Evolutionary conservation across 2,888 invertebrate genomes (phyloP), one percentile per base, ranked within the genome.

Genomic region (Archaeoteleia sp.): DNA sequence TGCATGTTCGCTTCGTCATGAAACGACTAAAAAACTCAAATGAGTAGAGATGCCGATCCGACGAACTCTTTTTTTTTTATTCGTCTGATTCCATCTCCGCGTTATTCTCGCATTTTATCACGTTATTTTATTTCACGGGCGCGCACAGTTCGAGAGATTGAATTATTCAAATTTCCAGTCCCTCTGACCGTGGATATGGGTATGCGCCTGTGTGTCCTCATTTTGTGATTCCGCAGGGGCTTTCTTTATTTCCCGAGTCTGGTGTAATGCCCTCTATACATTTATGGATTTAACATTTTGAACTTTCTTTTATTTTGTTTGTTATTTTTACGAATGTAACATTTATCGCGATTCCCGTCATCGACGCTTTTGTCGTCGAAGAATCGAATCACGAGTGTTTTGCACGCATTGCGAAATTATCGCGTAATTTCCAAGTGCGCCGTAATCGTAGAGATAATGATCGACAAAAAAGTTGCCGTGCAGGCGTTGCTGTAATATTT

Each of bases 91-190:
- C 46, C 40, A 51, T 57, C 40, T 32, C 17, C 15, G 23, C 55
- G 55, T 55, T 49, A 55, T 55, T 48, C 55, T 55, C 46, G 68
- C 75, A 74, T 77, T 78, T 76, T 70, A 70, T 70, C 67, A 57
- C 73, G 74, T 77, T 80, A 80, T 79, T 80, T 81, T 78, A 79
- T 81, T 81, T 79, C 78, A 79, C 74, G 74, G 17, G 14, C 61
- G 70, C 70, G 76, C 70, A 73, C 74, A 70, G 71, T 71, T 73
- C 70, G 62, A 60, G 48, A 74, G 73, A 78, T 79, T 77, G 75
- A 81, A 81, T 81, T 80, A 80, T 81, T 81, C 78, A 81, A 81
- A 81, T 80, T 74, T 67, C 55, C 48, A 20, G 51, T 66, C 48
- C 35, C 63, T 30, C 48, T 13, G 54, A 37, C 54, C 58, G 32